Conservation (phyloP, 2,797 vertebrate genomes). For the Mormyrus hasselquistii region DNA sequence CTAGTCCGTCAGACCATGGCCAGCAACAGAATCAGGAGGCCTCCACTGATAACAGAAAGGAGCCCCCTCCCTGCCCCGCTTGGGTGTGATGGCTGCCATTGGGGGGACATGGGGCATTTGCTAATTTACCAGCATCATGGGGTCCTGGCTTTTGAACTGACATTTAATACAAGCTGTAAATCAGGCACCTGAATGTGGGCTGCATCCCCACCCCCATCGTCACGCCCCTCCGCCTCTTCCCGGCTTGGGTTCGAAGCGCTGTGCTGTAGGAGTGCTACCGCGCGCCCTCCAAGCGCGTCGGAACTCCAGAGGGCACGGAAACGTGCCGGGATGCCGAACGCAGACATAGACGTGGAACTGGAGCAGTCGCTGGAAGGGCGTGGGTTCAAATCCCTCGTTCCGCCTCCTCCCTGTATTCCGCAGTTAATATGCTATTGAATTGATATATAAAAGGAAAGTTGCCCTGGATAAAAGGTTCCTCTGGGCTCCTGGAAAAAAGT, state of each 20-base stretch:
- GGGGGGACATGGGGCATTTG: neutral
- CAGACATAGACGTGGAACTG: neutral
- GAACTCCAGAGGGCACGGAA: neutral
- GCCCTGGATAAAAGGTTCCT: neutral
- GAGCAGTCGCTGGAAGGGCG: slow-evolving; percentile 29
- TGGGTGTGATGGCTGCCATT: neutral
- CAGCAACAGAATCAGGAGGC: neutral
- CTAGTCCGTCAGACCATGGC: neutral
- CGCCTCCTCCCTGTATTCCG: neutral
- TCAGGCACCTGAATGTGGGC: slow-evolving; percentile 51
- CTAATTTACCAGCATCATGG: slow-evolving; percentile 40
- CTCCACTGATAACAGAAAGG: neutral
- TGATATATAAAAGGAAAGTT: slow-evolving; percentile 16
- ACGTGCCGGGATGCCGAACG: neutral
- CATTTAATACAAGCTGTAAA: slow-evolving; percentile 68
- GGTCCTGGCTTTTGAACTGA: slow-evolving; percentile 44
- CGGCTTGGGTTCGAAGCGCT: neutral
- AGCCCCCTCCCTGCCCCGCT: neutral
- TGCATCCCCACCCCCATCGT: slow-evolving; percentile 36
- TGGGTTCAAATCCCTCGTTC: slow-evolving; percentile 12
- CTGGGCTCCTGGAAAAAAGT: neutral
- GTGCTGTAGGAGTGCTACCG: neutral
- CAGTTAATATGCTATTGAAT: slow-evolving; percentile 7
- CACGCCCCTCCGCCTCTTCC: slow-evolving; percentile 7
- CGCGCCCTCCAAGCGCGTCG: neutral